Base-by-base conservation (phyloP, 1,140 invertebrate species). In the Euglossa dilemma region DNA sequence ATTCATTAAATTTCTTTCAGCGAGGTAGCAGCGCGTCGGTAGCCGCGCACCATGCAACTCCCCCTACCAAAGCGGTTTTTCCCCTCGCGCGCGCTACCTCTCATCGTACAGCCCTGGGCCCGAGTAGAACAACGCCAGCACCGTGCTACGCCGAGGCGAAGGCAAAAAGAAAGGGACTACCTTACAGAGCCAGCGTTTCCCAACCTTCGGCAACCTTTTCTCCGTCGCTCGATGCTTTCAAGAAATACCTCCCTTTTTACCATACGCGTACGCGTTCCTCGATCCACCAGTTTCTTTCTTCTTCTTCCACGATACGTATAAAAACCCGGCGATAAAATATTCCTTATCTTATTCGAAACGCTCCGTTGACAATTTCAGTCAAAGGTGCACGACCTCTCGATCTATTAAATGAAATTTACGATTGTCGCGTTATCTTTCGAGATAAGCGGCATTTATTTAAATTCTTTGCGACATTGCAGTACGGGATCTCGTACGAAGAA, bases 1-100 rank as follows among this genome's bases (percentile, higher is more conserved):
- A 92, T 92, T 92, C 91, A 91, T 92, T 93, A 92, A 89, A 87
- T 89, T 91, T 91, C 85, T 86, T 86, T 84, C 83, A 67, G 54
- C 59, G 28, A 70, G 64, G 70, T 54, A 64, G 72, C 80, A 47
- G 54, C 67, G 71, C 67, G 61, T 83, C 86, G 79, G 83, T 88
- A 87, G 89, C 88, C 52, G 52, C 45, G 6, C 61, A 83, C 82
- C 75, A 76, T 69, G 78, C 67, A 85, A n/a, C 80, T 82, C 84
- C 77, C 80, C 54, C 61, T 75, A n/a, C 54, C 61, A 45, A 66
- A 28, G n/a, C 69, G 61, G 45, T 25, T 54, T 57, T 69, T 77
- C 76, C 70, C 83, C 78, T 86, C 64, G 43, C 82, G 67, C 61
- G 69, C 47, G 61, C 59, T 61, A 78, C 64, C 59, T 74, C 83